A percentile compares a stretch with the other conserved stretches of the same genome.
Conservation (phyloP, 92 coral and sea anemone species). For the Chrysogorgia sp. region DNA sequence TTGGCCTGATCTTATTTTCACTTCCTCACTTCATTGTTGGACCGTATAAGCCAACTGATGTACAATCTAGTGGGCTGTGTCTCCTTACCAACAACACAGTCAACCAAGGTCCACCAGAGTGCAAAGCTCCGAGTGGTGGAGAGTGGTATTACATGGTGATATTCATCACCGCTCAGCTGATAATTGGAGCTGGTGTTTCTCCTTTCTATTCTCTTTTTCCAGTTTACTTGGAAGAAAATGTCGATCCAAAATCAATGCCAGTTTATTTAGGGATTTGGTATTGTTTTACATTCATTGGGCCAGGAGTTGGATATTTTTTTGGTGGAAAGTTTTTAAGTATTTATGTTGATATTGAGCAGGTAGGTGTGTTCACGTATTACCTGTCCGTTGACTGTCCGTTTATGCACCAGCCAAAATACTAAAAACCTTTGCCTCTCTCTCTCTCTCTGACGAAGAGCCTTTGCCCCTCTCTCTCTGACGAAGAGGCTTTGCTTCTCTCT, state of each 20-base stretch:
- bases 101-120: conserved; percentile 14
- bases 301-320: conserved; percentile 80
- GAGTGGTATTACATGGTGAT: conserved; percentile 70
- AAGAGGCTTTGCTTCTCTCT: no score
- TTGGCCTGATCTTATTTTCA: conserved; percentile 67
- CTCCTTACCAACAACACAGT: conserved; percentile 32
- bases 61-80: conserved; percentile 54
- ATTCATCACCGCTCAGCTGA: conserved; percentile 73
- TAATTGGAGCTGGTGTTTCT: conserved; percentile 92
- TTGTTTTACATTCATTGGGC: conserved; percentile 70
- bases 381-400: neutral
- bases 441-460: no score
- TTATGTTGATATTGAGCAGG: conserved; percentile 80
- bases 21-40: conserved; percentile 82
- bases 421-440: no score
- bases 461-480: no score
- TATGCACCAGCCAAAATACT: neutral
- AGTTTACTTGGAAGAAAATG: conserved; percentile 94
- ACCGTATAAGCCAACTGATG: conserved; percentile 61
- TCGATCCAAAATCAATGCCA: conserved; percentile 79
- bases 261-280: conserved; percentile 79
- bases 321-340: conserved; percentile 77
- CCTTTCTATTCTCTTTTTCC: conserved; percentile 90
- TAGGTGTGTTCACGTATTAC: conserved; percentile 7
- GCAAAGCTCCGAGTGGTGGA: conserved; percentile 66